Evolutionary conservation across 2,888 invertebrate genomes (phyloP).

Genomic region (Strigamia crassipes): DNA sequence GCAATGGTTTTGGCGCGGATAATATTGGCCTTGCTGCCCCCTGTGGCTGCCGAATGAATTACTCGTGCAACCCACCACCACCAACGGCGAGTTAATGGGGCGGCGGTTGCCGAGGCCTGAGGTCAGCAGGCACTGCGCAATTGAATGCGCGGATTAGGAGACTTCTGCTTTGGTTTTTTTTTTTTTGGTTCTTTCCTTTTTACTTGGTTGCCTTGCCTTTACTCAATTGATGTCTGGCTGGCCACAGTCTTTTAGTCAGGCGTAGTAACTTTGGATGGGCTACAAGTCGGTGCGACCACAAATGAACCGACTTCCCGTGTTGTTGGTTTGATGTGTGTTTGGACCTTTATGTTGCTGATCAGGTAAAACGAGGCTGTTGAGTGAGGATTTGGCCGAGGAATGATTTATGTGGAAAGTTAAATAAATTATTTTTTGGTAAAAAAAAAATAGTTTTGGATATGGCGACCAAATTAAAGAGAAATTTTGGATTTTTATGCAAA

Average conservation of each 20-base stretch:
- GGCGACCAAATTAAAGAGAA: no score
- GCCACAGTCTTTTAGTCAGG: not conserved
- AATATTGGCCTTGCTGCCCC: not conserved
- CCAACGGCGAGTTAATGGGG: not conserved
- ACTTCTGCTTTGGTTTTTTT: not conserved
- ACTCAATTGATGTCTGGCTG: not conserved
- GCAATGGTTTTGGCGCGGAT: not conserved
- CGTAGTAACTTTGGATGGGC: not conserved
- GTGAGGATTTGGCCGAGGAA: not conserved
- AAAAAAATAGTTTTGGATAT: no score
- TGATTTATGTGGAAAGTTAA: no score
- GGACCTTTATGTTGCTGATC: not conserved
- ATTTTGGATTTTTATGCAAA: no score
- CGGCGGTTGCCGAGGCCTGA: not conserved
- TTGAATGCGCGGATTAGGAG: not conserved
- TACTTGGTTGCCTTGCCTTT: not conserved
- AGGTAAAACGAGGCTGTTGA: not conserved
- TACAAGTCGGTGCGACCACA: not conserved
- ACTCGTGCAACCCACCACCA: not conserved
- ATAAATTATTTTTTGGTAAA: no score
- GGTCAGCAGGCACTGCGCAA: not conserved
- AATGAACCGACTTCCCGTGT: not conserved
- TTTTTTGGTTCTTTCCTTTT: not conserved
- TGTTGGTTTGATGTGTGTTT: not conserved
- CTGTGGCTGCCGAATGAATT: not conserved